phyloP scores from a whole-genome alignment of 2,113 vertebrate genomes.

The Rhombomys opimus region DNA sequence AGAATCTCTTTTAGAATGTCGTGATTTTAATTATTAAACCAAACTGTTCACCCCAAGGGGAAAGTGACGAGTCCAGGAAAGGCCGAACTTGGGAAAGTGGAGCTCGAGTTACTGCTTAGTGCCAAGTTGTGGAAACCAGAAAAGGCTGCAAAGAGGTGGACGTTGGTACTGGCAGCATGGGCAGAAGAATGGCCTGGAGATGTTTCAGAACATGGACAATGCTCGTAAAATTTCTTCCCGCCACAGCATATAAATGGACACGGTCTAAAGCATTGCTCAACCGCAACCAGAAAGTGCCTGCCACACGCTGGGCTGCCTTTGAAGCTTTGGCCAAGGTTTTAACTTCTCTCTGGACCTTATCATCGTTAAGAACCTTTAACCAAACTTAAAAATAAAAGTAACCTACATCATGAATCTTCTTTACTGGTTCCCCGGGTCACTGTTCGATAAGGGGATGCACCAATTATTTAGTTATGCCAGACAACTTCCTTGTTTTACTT shows the following conservation, averaged over 20 bases:
- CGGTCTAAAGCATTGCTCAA: accelerated
- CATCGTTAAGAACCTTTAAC: not conserved
- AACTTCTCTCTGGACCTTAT: not conserved
- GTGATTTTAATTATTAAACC: not conserved
- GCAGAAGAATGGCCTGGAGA: not conserved
- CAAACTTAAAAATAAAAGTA: conserved; percentile 19
- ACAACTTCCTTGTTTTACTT: not conserved
- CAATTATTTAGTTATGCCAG: not conserved
- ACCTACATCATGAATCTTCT: not conserved
- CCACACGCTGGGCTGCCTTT: not conserved
- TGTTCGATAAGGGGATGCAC: not conserved
- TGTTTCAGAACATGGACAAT: not conserved
- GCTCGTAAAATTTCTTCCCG: not conserved
- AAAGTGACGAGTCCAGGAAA: not conserved
- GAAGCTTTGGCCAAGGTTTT: conserved; percentile 34
- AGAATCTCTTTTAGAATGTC: conserved; percentile 5
- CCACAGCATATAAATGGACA: not conserved
- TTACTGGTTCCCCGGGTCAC: not conserved
- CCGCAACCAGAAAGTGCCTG: not conserved
- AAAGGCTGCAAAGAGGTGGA: not conserved
- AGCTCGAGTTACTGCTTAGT: not conserved
- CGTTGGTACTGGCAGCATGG: not conserved
- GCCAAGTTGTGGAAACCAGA: not conserved
- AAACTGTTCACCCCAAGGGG: not conserved
- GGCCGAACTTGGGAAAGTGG: not conserved